phyloP scores from a whole-genome alignment of 2,888 invertebrate species.

The Tortrix viridana region DNA sequence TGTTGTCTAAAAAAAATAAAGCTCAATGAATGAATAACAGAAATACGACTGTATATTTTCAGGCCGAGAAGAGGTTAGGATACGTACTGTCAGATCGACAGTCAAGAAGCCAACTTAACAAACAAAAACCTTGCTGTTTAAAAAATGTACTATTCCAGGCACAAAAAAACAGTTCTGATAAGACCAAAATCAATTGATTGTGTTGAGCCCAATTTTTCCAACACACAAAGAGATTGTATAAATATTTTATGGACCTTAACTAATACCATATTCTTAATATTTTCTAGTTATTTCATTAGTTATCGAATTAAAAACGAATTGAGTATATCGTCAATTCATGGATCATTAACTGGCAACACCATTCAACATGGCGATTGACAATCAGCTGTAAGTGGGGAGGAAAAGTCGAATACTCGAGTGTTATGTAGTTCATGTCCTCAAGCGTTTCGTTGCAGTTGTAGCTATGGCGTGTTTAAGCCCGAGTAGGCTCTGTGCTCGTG shows the following conservation, averaged over 20 bases:
- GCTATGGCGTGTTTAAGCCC: conserved; percentile 93
- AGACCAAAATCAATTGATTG: too few relatives aligned
- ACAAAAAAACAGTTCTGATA: not conserved
- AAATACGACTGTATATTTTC: not conserved
- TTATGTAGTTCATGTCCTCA: conserved; percentile 82
- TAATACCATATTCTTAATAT: not conserved
- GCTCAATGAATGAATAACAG: not conserved
- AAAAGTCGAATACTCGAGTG: conserved; percentile 75
- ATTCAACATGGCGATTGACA: conserved; percentile 68
- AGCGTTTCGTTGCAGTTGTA: conserved; percentile 88
- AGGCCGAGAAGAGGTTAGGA: not conserved
- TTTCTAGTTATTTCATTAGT: too few relatives aligned
- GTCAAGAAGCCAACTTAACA: conserved; percentile 18
- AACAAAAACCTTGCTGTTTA: not conserved
- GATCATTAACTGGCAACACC: conserved; percentile 49
- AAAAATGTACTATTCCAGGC: not conserved
- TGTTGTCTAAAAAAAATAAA: conserved; percentile 40
- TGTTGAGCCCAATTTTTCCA: too few relatives aligned
- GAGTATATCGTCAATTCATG: not conserved
- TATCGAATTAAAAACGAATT: too few relatives aligned
- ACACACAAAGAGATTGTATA: too few relatives aligned
- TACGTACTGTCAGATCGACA: not conserved
- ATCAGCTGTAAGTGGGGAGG: conserved; percentile 84
- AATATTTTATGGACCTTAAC: not conserved
- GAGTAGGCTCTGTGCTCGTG: conserved; percentile 92